Conservation (phyloP, 92 coral and sea anemone species). For the Scolanthus callimorphus region DNA sequence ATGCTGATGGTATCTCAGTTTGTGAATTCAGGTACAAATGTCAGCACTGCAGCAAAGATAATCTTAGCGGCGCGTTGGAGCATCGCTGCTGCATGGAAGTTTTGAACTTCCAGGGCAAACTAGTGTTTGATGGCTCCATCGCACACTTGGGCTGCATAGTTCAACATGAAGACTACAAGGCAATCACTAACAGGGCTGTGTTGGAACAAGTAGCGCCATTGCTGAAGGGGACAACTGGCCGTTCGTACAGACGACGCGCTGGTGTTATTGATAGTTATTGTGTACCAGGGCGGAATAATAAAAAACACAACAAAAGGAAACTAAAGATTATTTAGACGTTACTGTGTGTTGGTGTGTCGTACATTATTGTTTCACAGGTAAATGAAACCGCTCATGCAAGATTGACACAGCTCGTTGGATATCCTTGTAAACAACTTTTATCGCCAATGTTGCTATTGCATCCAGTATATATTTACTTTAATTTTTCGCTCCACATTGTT, state of each 20-base stretch:
- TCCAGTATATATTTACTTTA: no score
- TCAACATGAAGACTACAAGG: conserved; percentile 44
- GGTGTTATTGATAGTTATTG: conserved; percentile 20
- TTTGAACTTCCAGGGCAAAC: conserved; percentile 23
- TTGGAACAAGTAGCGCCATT: conserved; percentile 28
- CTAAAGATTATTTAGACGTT: no score
- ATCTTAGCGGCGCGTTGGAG: conserved; percentile 18
- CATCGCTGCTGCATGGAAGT: conserved; percentile 56
- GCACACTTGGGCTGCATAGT: conserved; percentile 55
- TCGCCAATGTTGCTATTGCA: no score
- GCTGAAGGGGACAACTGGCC: conserved; percentile 6
- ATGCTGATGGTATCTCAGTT: neutral
- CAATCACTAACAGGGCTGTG: conserved; percentile 36
- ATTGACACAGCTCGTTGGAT: no score
- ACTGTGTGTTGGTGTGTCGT: no score
- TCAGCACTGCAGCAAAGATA: conserved; percentile 21
- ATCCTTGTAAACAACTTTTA: no score
- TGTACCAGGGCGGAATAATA: no score
- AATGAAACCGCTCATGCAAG: no score
- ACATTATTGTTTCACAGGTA: no score
- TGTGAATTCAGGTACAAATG: conserved; percentile 40
- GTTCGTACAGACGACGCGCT: conserved; percentile 5
- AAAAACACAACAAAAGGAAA: no score
- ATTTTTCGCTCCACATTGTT: no score
- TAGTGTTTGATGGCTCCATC: conserved; percentile 55